phyloP scores from a whole-genome alignment of 2,888 invertebrate species.

The Drosophila conformis region DNA sequence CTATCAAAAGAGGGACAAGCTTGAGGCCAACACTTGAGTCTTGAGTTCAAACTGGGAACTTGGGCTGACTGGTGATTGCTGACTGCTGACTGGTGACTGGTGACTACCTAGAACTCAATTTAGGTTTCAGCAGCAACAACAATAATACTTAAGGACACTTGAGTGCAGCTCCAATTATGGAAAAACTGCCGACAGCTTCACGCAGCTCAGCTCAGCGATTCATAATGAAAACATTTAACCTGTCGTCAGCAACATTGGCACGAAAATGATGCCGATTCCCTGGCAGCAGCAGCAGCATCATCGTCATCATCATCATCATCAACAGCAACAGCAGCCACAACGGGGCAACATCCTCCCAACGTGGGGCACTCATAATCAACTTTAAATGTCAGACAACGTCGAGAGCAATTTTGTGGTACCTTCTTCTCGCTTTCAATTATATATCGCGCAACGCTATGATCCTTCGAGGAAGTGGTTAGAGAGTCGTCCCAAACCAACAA shows the following conservation, averaged over 20 bases:
- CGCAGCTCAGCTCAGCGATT: conserved; percentile 53
- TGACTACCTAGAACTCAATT: conserved; percentile 76
- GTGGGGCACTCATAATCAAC: conserved; percentile 67
- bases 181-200: conserved; percentile 39
- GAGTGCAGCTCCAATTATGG: conserved; percentile 77
- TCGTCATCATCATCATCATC: conserved; percentile 20
- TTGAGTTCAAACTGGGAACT: conserved; percentile 21
- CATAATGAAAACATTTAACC: conserved; percentile 82
- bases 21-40: conserved; percentile 37
- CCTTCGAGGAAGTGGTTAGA: conserved; percentile 74
- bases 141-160: conserved; percentile 63
- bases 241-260: conserved; percentile 69
- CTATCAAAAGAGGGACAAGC: conserved; percentile 26
- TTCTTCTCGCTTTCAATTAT: conserved; percentile 75
- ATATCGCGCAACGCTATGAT: conserved; percentile 63
- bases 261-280: conserved; percentile 50
- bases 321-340: background rate
- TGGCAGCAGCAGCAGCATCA: background rate
- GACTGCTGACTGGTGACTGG: conserved; percentile 46
- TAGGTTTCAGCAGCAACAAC: conserved; percentile 51
- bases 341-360: conserved; percentile 19
- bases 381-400: conserved; percentile 63
- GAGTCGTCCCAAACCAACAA: conserved; percentile 24
- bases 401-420: conserved; percentile 64
- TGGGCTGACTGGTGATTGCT: conserved; percentile 24